A percentile compares a stretch with the other conserved stretches of the same genome.
Conservation (phyloP, 2,888 invertebrate genomes). For the Machimus rusticus region DNA sequence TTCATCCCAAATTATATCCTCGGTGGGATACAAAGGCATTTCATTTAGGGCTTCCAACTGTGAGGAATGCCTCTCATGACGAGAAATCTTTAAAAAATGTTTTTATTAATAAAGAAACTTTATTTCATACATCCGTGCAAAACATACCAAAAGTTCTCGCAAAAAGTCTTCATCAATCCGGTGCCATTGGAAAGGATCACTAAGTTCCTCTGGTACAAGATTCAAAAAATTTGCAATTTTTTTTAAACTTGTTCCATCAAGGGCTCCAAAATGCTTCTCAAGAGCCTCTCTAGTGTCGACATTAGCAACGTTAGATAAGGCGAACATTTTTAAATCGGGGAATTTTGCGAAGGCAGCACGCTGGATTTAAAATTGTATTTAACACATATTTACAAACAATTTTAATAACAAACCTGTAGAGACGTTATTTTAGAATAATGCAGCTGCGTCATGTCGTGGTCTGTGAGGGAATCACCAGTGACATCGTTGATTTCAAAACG, state of each 20-base stretch:
- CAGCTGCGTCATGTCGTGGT: slow-evolving; percentile 90
- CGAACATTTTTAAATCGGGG: slow-evolving; percentile 83
- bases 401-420: slow-evolving; percentile 72
- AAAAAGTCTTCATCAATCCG: slow-evolving; percentile 82
- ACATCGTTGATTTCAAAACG: slow-evolving; percentile 98
- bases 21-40: slow-evolving; percentile 98
- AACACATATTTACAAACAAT: neutral
- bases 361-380: slow-evolving; percentile 61
- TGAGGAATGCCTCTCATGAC: slow-evolving; percentile 88
- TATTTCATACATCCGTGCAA: neutral
- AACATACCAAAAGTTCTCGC: slow-evolving; percentile 79
- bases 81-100: slow-evolving; percentile 66
- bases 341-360: slow-evolving; percentile 94
- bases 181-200: slow-evolving; percentile 73
- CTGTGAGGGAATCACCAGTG: slow-evolving; percentile 91
- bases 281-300: slow-evolving; percentile 90
- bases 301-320: slow-evolving; percentile 91
- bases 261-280: slow-evolving; percentile 80
- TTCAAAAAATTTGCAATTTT: slow-evolving; percentile 87
- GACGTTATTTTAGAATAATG: slow-evolving; percentile 94
- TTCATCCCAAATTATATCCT: slow-evolving; percentile 98
- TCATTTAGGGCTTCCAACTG: slow-evolving; percentile 95
- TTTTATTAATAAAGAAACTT: neutral
- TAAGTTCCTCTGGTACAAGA: slow-evolving; percentile 79
- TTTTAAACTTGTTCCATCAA: slow-evolving; percentile 78